Conservation (phyloP, 2,888 invertebrate species). For the Drosophila yooni region DNA sequence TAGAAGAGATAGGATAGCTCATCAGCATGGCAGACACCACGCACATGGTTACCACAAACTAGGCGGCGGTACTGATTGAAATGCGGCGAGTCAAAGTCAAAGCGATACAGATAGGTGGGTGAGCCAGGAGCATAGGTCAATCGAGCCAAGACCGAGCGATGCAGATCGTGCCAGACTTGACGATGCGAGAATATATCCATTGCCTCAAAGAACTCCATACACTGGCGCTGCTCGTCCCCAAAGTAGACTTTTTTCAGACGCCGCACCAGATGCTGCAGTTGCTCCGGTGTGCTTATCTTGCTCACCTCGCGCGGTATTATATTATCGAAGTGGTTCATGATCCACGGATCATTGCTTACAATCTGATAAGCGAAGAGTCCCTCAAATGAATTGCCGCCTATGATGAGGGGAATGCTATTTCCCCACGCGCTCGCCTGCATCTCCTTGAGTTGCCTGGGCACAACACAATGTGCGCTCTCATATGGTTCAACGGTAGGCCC, state of each 20-base stretch:
- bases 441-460: slow-evolving; percentile 72
- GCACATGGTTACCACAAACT: slow-evolving; percentile 70
- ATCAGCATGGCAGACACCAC: slow-evolving; percentile 83
- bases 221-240: slow-evolving; percentile 52
- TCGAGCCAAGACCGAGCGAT: slow-evolving; percentile 76
- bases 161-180: slow-evolving; percentile 81
- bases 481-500: slow-evolving; percentile 83
- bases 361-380: slow-evolving; percentile 78
- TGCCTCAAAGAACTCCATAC: slow-evolving; percentile 60
- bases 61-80: slow-evolving; percentile 82
- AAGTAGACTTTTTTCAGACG: slow-evolving; percentile 67
- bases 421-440: slow-evolving; percentile 80
- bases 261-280: slow-evolving; percentile 57
- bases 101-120: slow-evolving; percentile 83
- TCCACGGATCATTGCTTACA: slow-evolving; percentile 54
- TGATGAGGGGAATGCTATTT: slow-evolving; percentile 81
- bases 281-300: slow-evolving; percentile 49
- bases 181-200: slow-evolving; percentile 63
- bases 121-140: slow-evolving; percentile 55
- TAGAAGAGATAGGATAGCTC: slow-evolving; percentile 84
- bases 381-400: slow-evolving; percentile 83
- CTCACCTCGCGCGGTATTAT: slow-evolving; percentile 81
- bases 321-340: slow-evolving; percentile 77
- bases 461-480: slow-evolving; percentile 72
- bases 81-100: slow-evolving; percentile 83